phyloP scores from a whole-genome alignment of 1,140 invertebrate genomes.

The Fragariocoptes setiger region DNA sequence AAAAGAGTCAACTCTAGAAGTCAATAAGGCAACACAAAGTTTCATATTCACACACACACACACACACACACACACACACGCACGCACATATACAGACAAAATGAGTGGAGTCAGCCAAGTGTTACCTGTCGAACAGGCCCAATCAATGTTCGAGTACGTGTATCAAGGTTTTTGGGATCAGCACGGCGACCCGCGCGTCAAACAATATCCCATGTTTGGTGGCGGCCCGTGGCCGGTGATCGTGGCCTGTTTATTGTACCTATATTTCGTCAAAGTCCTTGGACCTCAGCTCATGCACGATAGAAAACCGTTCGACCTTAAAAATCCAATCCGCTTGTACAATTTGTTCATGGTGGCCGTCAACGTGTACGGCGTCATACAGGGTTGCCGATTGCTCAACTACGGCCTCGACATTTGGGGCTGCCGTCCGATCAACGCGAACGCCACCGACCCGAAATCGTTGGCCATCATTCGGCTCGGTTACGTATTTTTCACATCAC shows the following conservation, averaged over 20 bases:
- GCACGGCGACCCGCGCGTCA: neutral
- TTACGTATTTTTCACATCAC: neutral
- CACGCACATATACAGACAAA: no score
- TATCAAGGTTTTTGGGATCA: neutral
- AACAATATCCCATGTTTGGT: neutral
- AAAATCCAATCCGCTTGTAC: slow-evolving; percentile 17
- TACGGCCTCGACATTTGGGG: slow-evolving; percentile 9
- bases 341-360: slow-evolving; percentile 19
- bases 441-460: slow-evolving; percentile 7
- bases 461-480: neutral
- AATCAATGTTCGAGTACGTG: neutral
- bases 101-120: no score
- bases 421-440: slow-evolving; percentile 1
- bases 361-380: slow-evolving; percentile 14
- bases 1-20: no score
- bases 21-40: no score
- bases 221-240: slow-evolving; percentile 6
- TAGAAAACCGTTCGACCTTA: slow-evolving; percentile 17
- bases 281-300: slow-evolving; percentile 19
- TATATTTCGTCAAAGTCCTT: slow-evolving; percentile 38
- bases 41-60: no score
- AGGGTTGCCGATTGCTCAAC: slow-evolving; percentile 7
- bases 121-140: neutral
- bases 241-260: slow-evolving; percentile 42
- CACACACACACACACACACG: no score